A percentile compares a stretch with the other conserved stretches of the same genome.
Evolutionary conservation across 2,797 vertebrate species (phyloP).

Genomic region (Eospalax fontanierii): DNA sequence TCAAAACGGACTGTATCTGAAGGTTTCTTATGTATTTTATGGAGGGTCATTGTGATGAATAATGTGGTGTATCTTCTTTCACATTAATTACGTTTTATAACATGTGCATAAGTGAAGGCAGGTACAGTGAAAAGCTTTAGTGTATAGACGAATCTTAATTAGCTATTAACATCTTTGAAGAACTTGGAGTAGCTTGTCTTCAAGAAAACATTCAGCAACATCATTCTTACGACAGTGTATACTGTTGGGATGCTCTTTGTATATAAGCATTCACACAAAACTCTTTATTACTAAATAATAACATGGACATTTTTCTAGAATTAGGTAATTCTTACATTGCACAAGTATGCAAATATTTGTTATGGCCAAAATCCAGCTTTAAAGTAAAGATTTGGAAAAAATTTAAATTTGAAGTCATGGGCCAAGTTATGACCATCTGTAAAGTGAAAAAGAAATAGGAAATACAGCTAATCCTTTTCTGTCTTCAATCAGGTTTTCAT

Average conservation of each 20-base stretch:
- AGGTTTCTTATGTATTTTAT: background rate
- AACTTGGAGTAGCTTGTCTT: background rate
- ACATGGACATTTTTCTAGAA: slow-evolving; percentile 32
- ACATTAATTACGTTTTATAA: background rate
- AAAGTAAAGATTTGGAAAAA: slow-evolving; percentile 37
- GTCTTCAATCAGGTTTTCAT: background rate
- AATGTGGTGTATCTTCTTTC: background rate
- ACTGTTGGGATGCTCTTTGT: background rate
- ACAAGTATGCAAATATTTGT: background rate
- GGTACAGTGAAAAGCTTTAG: background rate
- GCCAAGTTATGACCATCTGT: background rate
- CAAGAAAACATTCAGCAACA: background rate
- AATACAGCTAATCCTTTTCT: background rate
- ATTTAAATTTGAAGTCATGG: background rate
- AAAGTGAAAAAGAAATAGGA: background rate
- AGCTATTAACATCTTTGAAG: background rate
- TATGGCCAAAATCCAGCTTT: background rate
- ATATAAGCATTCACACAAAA: slow-evolving; percentile 3
- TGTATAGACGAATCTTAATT: background rate
- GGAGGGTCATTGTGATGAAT: background rate
- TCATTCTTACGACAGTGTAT: background rate
- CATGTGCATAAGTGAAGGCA: background rate
- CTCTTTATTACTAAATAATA: background rate
- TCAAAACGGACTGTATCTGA: background rate
- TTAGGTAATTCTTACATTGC: background rate